These are phyloP conservation scores for Tetragnatha versicolor DNA, from an alignment of 1,140 invertebrate species.

Conservation along the genomic window DNA sequence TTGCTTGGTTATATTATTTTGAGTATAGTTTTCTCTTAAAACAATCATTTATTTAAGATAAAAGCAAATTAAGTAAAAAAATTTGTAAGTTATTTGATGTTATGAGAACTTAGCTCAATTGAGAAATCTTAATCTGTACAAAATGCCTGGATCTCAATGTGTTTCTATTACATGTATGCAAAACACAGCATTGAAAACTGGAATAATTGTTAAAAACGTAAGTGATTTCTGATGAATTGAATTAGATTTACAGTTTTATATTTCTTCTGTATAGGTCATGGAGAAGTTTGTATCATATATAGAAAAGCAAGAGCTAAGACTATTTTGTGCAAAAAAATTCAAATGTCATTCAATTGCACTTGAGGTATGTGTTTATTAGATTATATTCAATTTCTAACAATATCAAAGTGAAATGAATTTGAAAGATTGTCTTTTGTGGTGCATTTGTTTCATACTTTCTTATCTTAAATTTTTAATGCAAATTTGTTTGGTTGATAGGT, in stretches of 20 bases:
- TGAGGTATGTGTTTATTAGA: conserved; percentile 1
- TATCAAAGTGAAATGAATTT: not conserved
- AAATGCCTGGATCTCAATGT: not conserved
- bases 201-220: not conserved
- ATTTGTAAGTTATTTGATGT: too few species aligned
- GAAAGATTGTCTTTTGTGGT: not conserved
- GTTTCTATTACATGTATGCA: not conserved
- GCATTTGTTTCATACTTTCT: not conserved
- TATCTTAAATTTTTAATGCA: not conserved
- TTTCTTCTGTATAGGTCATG: not conserved
- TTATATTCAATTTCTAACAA: not conserved
- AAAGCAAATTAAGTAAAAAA: too few species aligned
- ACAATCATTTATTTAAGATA: too few species aligned
- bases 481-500: too few species aligned
- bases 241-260: not conserved
- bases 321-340: conserved; percentile 13
- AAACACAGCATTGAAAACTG: not conserved
- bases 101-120: too few species aligned
- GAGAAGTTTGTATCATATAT: not conserved
- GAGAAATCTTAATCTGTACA: too few species aligned
- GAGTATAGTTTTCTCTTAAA: too few species aligned
- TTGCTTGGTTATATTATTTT: too few species aligned
- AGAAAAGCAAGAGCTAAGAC: not conserved
- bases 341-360: conserved; percentile 8
- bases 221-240: too few species aligned